These are phyloP conservation scores for Heliconius sara DNA, from an alignment of 2,888 invertebrate genomes.

Conservation along the genomic window DNA sequence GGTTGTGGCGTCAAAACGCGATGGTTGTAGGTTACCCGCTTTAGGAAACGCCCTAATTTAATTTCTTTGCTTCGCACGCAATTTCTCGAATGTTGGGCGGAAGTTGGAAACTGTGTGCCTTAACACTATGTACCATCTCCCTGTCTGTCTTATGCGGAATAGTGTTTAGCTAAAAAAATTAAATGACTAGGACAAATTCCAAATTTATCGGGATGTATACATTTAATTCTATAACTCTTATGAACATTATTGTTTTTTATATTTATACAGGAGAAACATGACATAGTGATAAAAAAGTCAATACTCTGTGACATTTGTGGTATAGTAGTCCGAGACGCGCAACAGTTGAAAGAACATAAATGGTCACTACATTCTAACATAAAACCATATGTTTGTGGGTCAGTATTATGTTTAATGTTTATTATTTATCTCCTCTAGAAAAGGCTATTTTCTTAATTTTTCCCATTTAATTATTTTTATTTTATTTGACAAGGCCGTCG, in stretches of 20 bases:
- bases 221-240: too few species aligned
- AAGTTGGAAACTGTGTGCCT: not conserved
- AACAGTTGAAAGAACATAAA: constrained; percentile 82
- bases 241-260: not conserved
- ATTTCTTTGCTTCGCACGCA: not conserved
- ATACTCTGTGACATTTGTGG: constrained; percentile 84
- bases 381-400: constrained; percentile 72
- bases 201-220: too few species aligned
- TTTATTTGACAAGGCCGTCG: too few species aligned
- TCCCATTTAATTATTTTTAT: too few species aligned
- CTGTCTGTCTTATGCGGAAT: not conserved
- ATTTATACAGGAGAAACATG: constrained; percentile 66
- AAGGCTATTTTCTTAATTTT: too few species aligned
- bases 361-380: constrained; percentile 78
- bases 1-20: not conserved
- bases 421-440: too few species aligned
- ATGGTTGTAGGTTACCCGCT: not conserved
- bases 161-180: not conserved
- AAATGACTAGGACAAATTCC: too few species aligned
- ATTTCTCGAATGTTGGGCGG: not conserved
- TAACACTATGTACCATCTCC: not conserved
- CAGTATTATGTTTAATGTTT: constrained; percentile 22
- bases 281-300: constrained; percentile 55
- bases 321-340: constrained; percentile 76
- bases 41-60: not conserved